Evolutionary conservation across 2,113 vertebrate genomes (phyloP).

Genomic region (Saguinus imperator): DNA sequence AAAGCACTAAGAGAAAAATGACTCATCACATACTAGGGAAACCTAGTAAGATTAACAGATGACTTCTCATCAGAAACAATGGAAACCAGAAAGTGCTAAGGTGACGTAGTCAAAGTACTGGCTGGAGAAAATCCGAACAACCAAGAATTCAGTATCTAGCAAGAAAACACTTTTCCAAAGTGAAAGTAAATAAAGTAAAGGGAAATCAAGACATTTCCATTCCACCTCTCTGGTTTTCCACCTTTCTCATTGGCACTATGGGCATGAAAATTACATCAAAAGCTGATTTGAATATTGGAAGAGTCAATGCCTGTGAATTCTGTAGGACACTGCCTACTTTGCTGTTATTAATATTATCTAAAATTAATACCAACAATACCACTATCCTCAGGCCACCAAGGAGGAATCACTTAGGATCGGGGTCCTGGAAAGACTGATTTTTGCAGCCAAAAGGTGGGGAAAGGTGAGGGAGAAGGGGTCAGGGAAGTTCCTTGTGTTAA

Average conservation of each 20-base stretch:
- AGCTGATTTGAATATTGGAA: not conserved
- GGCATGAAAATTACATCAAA: not conserved
- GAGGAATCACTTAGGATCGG: not conserved
- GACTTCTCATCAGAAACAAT: too few species aligned
- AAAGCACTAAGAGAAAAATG: too few species aligned
- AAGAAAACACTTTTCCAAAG: too few species aligned
- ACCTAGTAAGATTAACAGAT: too few species aligned
- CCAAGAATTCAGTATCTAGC: too few species aligned
- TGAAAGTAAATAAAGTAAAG: too few species aligned
- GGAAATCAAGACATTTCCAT: too few species aligned
- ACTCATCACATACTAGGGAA: too few species aligned
- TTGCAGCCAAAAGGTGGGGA: not conserved
- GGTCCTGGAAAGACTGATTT: not conserved
- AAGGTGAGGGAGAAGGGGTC: slow-evolving; percentile 40
- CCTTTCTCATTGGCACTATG: not conserved
- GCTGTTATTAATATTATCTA: not conserved
- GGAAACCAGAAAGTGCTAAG: too few species aligned
- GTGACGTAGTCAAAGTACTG: too few species aligned
- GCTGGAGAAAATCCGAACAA: too few species aligned
- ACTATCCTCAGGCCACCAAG: not conserved
- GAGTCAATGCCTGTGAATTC: not conserved
- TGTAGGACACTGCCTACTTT: not conserved
- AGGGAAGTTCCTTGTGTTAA: slow-evolving; percentile 70
- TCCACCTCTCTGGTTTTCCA: not conserved
- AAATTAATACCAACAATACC: not conserved